Conservation (phyloP, 1,140 invertebrate genomes). For the Caenorhabditis latens region DNA sequence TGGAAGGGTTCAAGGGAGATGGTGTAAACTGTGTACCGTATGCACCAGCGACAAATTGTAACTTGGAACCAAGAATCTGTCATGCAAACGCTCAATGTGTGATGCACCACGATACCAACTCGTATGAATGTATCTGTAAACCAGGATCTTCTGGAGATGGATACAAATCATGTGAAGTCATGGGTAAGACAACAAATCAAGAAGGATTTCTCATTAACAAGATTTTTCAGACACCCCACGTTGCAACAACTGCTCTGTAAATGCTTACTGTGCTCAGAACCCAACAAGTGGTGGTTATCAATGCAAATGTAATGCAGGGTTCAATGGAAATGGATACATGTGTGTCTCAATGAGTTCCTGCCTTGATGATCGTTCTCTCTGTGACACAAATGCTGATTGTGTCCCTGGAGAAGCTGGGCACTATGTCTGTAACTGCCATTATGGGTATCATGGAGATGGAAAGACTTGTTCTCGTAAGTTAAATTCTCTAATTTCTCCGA, state of each 20-base stretch:
- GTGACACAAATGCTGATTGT: conserved; percentile 78
- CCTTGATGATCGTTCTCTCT: conserved; percentile 73
- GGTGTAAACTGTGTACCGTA: conserved; percentile 82
- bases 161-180: conserved; percentile 74
- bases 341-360: conserved; percentile 82
- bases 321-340: conserved; percentile 83
- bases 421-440: conserved; percentile 79
- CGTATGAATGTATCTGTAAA: conserved; percentile 84
- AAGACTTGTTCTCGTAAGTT: conserved; percentile 76
- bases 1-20: conserved; percentile 83
- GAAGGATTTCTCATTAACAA: not conserved
- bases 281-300: conserved; percentile 60
- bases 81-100: conserved; percentile 82
- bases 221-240: conserved; percentile 69
- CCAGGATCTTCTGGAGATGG: conserved; percentile 86
- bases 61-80: conserved; percentile 77
- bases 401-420: conserved; percentile 73
- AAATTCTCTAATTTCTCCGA: not conserved
- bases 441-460: conserved; percentile 79
- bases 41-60: conserved; percentile 71
- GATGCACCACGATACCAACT: conserved; percentile 80
- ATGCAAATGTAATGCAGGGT: conserved; percentile 80
- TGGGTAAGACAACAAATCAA: conserved; percentile 16
- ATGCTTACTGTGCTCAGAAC: conserved; percentile 77
- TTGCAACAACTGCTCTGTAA: conserved; percentile 72